phyloP scores from a whole-genome alignment of 2,888 invertebrate species.

The Cerceris ruficornis region DNA sequence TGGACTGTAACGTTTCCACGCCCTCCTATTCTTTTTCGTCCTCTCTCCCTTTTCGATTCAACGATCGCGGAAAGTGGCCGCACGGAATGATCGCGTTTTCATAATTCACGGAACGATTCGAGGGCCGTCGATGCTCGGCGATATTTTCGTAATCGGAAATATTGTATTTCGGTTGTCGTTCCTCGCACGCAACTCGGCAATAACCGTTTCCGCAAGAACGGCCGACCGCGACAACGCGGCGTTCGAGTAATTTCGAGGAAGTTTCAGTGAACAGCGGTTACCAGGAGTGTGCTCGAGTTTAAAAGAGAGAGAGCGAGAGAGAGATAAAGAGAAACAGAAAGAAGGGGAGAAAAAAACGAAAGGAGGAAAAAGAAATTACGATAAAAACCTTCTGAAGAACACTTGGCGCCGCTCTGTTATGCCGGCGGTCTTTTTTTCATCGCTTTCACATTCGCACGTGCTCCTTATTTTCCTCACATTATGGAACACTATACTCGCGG shows the following conservation, averaged over 20 bases:
- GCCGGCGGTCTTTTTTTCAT: slow-evolving; percentile 14
- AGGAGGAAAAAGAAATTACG: slow-evolving; percentile 28
- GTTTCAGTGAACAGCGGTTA: slow-evolving; percentile 47
- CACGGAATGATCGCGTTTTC: background rate
- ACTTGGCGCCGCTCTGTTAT: slow-evolving; percentile 33
- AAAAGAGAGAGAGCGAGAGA: background rate
- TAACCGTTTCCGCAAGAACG: slow-evolving; percentile 55
- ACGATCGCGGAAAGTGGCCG: background rate
- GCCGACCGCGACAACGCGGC: slow-evolving; percentile 20
- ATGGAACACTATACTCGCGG: slow-evolving; percentile 20
- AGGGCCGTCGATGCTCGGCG: background rate
- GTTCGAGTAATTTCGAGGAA: slow-evolving; percentile 52
- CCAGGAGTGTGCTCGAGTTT: slow-evolving; percentile 32
- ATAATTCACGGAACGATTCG: too few species aligned
- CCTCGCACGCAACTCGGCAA: slow-evolving; percentile 30
- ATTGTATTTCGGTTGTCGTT: slow-evolving; percentile 19
- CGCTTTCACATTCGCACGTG: slow-evolving; percentile 41
- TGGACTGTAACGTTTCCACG: background rate
- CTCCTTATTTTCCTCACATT: slow-evolving; percentile 35
- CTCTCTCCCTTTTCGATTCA: too few species aligned
- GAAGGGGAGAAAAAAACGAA: slow-evolving; percentile 15
- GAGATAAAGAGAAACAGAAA: too few species aligned
- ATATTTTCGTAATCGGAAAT: slow-evolving; percentile 2
- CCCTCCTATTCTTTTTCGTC: too few species aligned
- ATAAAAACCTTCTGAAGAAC: slow-evolving; percentile 37